Base-by-base conservation (phyloP, 2,113 vertebrate genomes). In the Cephalopholis sonnerati region DNA sequence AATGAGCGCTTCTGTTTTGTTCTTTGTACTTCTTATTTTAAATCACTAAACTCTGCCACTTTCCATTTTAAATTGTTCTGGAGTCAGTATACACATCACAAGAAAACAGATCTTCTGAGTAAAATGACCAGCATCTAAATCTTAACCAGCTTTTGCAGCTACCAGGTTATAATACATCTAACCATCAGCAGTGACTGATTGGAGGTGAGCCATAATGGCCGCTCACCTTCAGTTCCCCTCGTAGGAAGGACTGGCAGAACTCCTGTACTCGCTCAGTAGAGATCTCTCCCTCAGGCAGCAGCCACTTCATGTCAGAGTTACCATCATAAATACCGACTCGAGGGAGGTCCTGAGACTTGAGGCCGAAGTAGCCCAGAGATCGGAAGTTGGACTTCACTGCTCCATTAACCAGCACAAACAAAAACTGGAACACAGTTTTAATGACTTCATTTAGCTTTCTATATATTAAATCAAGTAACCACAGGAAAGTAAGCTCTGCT, bases 401-500 rank as follows among this genome's bases (percentile, higher is more conserved):
- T 48, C 94, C 96, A 27, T 99, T 96, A 77, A 99, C 90, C 86
- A 97, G 89, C 68, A 99, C 93, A 61, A 99, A 99, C 65, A 99
- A 95, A 83, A 98, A 92, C 98, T 99, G 91, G n/a, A 91, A 85
- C 4, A 57, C 29, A 94, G 72, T 70, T 36, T 62, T 54, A 8
- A 70, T 51, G 29, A 44, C 24, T 44, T 25, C 2, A n/a, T 41
- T 58, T 16, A 50, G 18, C 61, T 55, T 12, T 63, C 48, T 64
- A 48, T 10, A 24, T 4, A 64, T 68, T 20, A 53, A 7, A 50
- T 65, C 10, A 18, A 25, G 24, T 50, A 3, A 58, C 24, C 13
- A 46, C 39, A 77, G 22, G 39, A 39, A 58, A 51, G 27, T 13
- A 13, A 66, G 9, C 16, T 50, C 2, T 66, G 4, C 7, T 66